A percentile compares a stretch with the other conserved stretches of the same genome.
Conservation (phyloP, 2,797 vertebrate genomes). For the Clamator glandarius region DNA sequence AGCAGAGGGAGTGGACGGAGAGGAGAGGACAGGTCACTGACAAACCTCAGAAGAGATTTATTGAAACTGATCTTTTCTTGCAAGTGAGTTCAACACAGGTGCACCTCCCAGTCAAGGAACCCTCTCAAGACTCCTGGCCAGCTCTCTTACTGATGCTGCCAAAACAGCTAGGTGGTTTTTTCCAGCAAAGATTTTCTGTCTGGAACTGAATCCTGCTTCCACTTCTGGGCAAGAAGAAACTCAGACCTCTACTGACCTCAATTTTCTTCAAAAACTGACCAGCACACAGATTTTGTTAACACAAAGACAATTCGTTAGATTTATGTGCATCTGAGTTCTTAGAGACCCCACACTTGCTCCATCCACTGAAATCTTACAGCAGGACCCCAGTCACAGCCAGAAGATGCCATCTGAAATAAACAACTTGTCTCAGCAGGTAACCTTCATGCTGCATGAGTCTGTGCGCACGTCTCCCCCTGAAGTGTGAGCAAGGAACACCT, state of each 20-base stretch:
- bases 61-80: background rate
- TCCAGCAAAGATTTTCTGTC: conserved; percentile 5
- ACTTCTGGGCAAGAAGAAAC: conserved; percentile 14
- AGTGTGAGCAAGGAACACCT: background rate
- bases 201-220: background rate
- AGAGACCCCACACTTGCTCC: background rate
- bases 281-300: background rate
- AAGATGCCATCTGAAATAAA: background rate
- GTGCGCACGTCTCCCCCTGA: background rate
- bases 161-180: background rate
- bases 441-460: conserved; percentile 9
- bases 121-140: background rate
- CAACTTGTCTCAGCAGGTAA: background rate
- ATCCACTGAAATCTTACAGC: background rate
- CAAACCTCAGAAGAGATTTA: background rate
- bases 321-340: background rate
- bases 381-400: background rate
- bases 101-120: background rate
- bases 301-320: background rate
- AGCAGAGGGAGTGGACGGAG: background rate
- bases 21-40: background rate
- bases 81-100: background rate
- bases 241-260: background rate
- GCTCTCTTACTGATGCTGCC: background rate
- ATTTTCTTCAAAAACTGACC: background rate